These are phyloP conservation scores for Nannobrachium achirus DNA, from an alignment of 2,113 vertebrate species.

Conservation along the genomic window DNA sequence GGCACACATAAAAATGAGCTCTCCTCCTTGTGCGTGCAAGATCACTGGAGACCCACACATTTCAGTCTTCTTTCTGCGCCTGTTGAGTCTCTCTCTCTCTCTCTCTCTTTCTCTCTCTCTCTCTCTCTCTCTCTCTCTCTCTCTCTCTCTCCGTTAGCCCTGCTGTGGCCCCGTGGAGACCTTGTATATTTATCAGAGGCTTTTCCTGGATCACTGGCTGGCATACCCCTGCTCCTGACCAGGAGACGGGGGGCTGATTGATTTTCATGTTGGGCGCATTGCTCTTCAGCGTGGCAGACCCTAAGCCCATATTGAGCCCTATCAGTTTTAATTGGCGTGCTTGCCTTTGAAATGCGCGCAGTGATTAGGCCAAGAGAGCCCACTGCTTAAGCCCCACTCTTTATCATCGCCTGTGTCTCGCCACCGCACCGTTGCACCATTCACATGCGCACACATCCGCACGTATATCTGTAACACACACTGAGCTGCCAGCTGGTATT, in stretches of 20 bases:
- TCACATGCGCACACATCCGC: conserved; percentile 21
- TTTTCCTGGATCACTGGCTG: conserved; percentile 45
- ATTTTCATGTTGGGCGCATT: conserved; percentile 69
- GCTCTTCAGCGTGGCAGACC: conserved; percentile 58
- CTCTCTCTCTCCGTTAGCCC: conserved; percentile 8
- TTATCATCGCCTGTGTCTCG: conserved; percentile 64
- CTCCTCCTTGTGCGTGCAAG: conserved; percentile 19
- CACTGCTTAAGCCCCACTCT: conserved; percentile 64
- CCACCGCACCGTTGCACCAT: conserved; percentile 31
- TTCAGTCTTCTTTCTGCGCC: conserved; percentile 25
- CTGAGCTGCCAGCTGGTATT: conserved; percentile 8
- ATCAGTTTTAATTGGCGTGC: conserved; percentile 79
- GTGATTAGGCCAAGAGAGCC: conserved; percentile 72
- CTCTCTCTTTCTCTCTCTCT: neutral
- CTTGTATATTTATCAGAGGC: conserved; percentile 41
- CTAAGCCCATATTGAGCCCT: conserved; percentile 75
- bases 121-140: neutral
- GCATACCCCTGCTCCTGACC: conserved; percentile 49
- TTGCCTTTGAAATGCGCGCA: conserved; percentile 74
- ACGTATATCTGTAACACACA: neutral
- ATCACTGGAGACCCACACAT: conserved; percentile 29
- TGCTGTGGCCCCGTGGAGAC: conserved; percentile 23
- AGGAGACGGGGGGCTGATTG: conserved; percentile 39
- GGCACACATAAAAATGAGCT: conserved; percentile 8
- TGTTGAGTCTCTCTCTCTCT: neutral